Conservation (phyloP, 2,113 vertebrate genomes). For the Nothoprocta perdicaria region DNA sequence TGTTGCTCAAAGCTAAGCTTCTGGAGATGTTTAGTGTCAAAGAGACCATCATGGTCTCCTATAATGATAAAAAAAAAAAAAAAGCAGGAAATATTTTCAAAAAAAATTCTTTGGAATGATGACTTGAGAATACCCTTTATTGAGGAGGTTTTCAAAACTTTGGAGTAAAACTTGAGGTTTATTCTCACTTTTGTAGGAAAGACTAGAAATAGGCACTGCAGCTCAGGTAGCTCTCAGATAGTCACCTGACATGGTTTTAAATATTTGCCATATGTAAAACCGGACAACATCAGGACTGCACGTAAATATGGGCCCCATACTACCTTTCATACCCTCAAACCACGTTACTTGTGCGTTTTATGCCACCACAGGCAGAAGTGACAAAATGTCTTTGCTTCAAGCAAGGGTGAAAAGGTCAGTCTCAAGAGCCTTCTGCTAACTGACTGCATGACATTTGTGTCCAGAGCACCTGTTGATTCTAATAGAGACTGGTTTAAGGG, state of each 20-base stretch:
- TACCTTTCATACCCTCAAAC: not conserved
- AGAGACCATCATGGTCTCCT: not conserved
- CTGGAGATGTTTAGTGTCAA: not conserved
- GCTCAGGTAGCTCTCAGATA: not conserved
- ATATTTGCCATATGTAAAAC: not conserved
- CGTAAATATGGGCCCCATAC: accelerated
- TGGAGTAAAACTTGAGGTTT: not conserved
- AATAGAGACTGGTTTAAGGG: not conserved
- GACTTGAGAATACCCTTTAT: not conserved
- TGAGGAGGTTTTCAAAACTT: not conserved
- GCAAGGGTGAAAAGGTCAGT: not conserved
- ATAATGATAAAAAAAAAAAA: not conserved
- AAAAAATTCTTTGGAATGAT: not conserved
- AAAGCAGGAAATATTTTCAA: not conserved
- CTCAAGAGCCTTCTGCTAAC: not conserved
- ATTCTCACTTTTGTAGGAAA: not conserved
- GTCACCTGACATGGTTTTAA: not conserved
- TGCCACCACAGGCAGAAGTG: not conserved
- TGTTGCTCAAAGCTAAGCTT: not conserved
- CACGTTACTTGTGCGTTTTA: not conserved
- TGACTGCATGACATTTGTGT: not conserved
- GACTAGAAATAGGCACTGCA: not conserved
- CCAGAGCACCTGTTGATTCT: not conserved
- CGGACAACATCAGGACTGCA: not conserved
- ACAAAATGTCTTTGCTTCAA: not conserved